A percentile compares a stretch with the other conserved stretches of the same genome.
These are phyloP conservation scores for Nemotelus pantherinus DNA, from an alignment of 2,888 invertebrate species.

Conservation along the genomic window DNA sequence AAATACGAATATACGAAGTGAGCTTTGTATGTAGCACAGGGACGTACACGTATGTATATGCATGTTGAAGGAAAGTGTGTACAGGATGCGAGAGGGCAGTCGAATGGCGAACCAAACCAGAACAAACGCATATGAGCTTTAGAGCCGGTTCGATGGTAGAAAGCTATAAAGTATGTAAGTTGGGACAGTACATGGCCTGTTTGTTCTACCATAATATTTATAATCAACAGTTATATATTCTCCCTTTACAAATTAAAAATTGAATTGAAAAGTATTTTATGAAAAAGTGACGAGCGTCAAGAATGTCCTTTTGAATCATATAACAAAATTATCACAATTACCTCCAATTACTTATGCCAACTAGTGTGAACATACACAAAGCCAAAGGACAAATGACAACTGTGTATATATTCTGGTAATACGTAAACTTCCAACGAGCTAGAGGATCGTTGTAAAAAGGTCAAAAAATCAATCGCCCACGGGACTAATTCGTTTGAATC, in stretches of 20 bases:
- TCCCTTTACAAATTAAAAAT: too few species aligned
- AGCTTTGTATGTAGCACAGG: conserved; percentile 8
- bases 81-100: conserved; percentile 5
- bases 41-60: background rate
- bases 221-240: too few species aligned
- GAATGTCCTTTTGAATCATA: too few species aligned
- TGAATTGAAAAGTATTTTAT: too few species aligned
- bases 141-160: too few species aligned
- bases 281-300: too few species aligned
- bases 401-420: conserved; percentile 22
- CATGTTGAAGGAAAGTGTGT: conserved; percentile 15
- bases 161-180: too few species aligned
- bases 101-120: conserved; percentile 17
- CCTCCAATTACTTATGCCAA: too few species aligned
- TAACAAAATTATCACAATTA: too few species aligned
- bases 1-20: conserved; percentile 36
- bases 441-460: conserved; percentile 57
- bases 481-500: conserved; percentile 66
- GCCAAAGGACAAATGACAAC: background rate
- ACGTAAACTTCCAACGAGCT: conserved; percentile 11
- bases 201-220: too few species aligned
- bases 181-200: too few species aligned
- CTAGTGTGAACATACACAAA: background rate
- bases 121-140: conserved; percentile 36
- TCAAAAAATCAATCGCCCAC: conserved; percentile 66